Percentiles rank a stretch among this genome's conserved stretches.
Evolutionary conservation across 2,113 vertebrate genomes (phyloP).

Genomic region (Abramis brama): DNA sequence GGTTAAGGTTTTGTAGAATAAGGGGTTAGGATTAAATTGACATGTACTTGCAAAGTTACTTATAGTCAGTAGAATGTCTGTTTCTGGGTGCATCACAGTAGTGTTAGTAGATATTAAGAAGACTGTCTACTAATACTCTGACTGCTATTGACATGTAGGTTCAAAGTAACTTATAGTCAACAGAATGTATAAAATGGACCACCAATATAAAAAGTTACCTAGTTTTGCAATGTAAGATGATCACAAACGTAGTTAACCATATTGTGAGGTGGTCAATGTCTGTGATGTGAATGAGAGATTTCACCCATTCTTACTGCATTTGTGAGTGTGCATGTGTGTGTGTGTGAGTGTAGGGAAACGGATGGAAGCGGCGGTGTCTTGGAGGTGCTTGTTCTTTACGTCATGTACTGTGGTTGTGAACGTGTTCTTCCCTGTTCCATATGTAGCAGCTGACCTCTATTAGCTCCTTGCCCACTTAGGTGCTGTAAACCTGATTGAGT

Average conservation of each 20-base stretch:
- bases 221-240: neutral
- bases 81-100: too few relatives aligned
- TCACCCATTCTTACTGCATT: neutral
- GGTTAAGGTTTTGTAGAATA: too few relatives aligned
- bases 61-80: too few relatives aligned
- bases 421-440: slow-evolving; percentile 46
- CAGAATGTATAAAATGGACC: too few relatives aligned
- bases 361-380: slow-evolving; percentile 18
- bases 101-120: too few relatives aligned
- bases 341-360: neutral
- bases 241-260: neutral
- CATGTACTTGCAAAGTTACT: too few relatives aligned
- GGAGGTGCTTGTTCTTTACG: slow-evolving; percentile 33
- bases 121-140: too few relatives aligned
- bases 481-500: slow-evolving; percentile 53
- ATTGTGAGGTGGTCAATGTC: neutral
- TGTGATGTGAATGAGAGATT: neutral
- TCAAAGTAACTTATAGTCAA: too few relatives aligned
- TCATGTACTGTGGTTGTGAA: neutral
- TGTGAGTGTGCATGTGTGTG: neutral
- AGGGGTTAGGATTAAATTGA: too few relatives aligned
- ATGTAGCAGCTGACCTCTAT: slow-evolving; percentile 51
- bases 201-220: too few relatives aligned
- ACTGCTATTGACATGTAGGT: too few relatives aligned
- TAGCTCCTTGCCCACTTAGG: slow-evolving; percentile 43